These are phyloP conservation scores for Cheilosia variabilis DNA, from an alignment of 2,888 invertebrate genomes.

Conservation along the genomic window DNA sequence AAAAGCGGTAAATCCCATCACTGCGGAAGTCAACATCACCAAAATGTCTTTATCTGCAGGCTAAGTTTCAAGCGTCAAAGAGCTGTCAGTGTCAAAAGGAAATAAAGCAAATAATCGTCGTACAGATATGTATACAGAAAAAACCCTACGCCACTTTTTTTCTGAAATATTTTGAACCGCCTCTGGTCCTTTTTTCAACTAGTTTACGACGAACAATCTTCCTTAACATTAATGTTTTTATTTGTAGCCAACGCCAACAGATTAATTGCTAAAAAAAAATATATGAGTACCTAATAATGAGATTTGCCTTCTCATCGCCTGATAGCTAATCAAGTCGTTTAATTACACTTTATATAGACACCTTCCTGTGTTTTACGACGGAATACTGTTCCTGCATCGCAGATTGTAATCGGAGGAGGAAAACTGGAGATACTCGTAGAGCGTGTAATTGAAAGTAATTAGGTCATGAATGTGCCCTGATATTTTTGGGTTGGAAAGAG, in stretches of 20 bases:
- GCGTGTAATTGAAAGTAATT: conserved; percentile 55
- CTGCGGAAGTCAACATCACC: too few relatives aligned
- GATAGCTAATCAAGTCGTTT: conserved; percentile 52
- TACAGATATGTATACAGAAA: too few relatives aligned
- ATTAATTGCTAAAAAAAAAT: conserved; percentile 3
- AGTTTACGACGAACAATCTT: not conserved
- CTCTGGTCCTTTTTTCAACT: too few relatives aligned
- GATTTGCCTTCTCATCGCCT: conserved; percentile 28
- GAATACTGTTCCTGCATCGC: not conserved
- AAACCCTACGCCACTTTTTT: too few relatives aligned
- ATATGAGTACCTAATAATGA: not conserved
- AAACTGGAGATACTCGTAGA: not conserved
- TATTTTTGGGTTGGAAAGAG: conserved; percentile 2
- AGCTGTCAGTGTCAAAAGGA: too few relatives aligned
- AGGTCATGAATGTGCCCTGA: conserved; percentile 29
- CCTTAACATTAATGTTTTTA: not conserved
- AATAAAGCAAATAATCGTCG: too few relatives aligned
- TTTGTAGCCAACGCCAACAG: conserved; percentile 14
- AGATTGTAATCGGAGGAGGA: conserved; percentile 17
- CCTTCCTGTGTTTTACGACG: conserved; percentile 53
- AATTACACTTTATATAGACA: conserved; percentile 49
- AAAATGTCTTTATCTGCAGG: too few relatives aligned
- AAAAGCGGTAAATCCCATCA: too few relatives aligned
- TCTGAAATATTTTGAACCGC: too few relatives aligned
- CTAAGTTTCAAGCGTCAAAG: too few relatives aligned